Percentiles rank a stretch among this genome's conserved stretches.
phyloP scores from a whole-genome alignment of 1,140 invertebrate genomes.

The Rhagoletis pomonella region DNA sequence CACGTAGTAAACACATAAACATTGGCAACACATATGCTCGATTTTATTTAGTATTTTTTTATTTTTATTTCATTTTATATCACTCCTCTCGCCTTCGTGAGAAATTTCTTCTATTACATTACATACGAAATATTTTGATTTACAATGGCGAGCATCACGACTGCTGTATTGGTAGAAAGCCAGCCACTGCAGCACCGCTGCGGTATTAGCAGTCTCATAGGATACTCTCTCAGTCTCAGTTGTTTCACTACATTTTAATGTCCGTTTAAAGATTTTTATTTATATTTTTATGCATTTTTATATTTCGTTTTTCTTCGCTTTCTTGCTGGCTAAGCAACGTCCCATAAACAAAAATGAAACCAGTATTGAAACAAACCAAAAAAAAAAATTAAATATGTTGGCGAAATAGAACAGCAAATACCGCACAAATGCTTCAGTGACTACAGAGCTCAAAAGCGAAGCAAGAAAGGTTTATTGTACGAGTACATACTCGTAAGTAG shows the following conservation, averaged over 20 bases:
- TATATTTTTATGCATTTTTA: not conserved
- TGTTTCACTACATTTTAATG: conserved; percentile 29
- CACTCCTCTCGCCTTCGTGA: not conserved
- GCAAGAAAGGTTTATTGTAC: too few relatives aligned
- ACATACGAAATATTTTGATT: conserved; percentile 34
- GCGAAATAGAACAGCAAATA: too few relatives aligned
- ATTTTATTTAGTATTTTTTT: conserved; percentile 26
- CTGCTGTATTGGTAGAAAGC: not conserved
- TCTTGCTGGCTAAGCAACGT: not conserved
- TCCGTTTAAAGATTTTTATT: conserved; percentile 33
- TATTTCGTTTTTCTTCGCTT: not conserved
- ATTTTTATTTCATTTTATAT: not conserved
- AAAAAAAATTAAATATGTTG: not conserved
- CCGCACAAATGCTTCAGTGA: too few relatives aligned
- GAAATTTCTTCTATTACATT: conserved; percentile 4
- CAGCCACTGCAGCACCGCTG: too few relatives aligned
- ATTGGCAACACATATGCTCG: not conserved
- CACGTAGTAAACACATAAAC: conserved; percentile 4
- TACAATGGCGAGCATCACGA: not conserved
- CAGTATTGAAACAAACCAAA: not conserved
- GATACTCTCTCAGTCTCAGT: not conserved
- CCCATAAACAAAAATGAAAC: not conserved
- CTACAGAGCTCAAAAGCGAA: too few relatives aligned
- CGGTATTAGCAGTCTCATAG: conserved; percentile 37
- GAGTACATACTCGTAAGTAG: not conserved